Conservation (phyloP, 2,113 vertebrate species). For the Kryptolebias marmoratus region DNA sequence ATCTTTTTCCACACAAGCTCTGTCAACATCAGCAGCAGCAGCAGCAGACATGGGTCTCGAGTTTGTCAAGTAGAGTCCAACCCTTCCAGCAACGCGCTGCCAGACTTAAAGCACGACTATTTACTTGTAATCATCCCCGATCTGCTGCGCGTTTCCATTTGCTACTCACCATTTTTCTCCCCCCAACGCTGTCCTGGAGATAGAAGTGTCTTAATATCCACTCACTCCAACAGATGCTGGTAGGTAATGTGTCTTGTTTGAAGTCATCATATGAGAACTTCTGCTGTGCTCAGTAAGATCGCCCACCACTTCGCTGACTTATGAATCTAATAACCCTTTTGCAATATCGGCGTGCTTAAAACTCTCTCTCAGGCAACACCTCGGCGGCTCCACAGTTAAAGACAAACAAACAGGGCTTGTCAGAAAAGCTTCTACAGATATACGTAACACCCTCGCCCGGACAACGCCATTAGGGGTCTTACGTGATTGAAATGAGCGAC, state of each 20-base stretch:
- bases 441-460: constrained; percentile 89
- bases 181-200: constrained; percentile 95
- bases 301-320: constrained; percentile 99
- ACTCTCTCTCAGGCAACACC: constrained; percentile 90
- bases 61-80: constrained; percentile 79
- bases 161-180: constrained; percentile 94
- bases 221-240: constrained; percentile 99
- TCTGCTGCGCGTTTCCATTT: constrained; percentile 76
- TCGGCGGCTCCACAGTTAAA: constrained; percentile 87
- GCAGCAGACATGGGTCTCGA: constrained; percentile 68
- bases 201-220: constrained; percentile 99
- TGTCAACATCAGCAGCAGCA: constrained; percentile 71
- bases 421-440: constrained; percentile 86
- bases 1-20: constrained; percentile 61
- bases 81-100: constrained; percentile 74
- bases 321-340: constrained; percentile 99
- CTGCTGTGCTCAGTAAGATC: constrained; percentile 99
- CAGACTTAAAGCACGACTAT: constrained; percentile 74
- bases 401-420: constrained; percentile 83
- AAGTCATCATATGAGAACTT: constrained; percentile 99
- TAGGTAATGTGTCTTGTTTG: constrained; percentile 99
- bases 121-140: constrained; percentile 73
- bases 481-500: constrained; percentile 89
- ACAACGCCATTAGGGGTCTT: constrained; percentile 90
- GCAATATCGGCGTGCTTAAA: constrained; percentile 97